Base-by-base conservation (phyloP, 2,888 invertebrate species). In the Cheilosia pagana region DNA sequence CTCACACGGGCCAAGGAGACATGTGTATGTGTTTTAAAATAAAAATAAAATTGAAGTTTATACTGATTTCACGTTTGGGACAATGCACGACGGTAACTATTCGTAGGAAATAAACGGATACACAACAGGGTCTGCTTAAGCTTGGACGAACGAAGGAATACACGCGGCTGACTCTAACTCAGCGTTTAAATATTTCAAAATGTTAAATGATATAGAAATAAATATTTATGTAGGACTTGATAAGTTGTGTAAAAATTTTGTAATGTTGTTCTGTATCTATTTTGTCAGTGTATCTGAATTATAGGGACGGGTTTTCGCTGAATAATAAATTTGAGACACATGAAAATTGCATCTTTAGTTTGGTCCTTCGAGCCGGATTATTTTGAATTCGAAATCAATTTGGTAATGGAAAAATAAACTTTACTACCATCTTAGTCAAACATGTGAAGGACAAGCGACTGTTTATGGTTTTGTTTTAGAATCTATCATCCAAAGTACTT, bases 1-100 rank as follows among this genome's bases (percentile, higher is more conserved):
- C 83, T 83, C 83, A 83, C 83, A 83, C 83, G 78, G 74, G 74
- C 83, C 74, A 78, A 31, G 16, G 31, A 71, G 12, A 23, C 23
- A 23, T 39, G 39, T n/a, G 14, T 53, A 5, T 10, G 23, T 6
- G 28, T 55, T 16, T 35, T 12, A 12, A 57, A 3, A 35, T 19
- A 57, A 35, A 19, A 12, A 19, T 19, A 10, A 14, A 57, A 39
- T 6, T 10, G 3, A 3, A 55, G 5, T 25, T 50, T 35, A 8
- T 12, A 35, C 35, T 35, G 35, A 35, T 35, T 4, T 35, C 3
- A 39, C 35, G 39, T 35, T 50, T 16, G 57, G 78, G 55, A 83
- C 77, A 77, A 82, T 48, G 55, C 14, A 48, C 52, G 50, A 14
- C 53, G 41, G 45, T 31, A 31, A 3, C 50, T 65, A 53, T 63